Base-by-base conservation (phyloP, 1,140 invertebrate genomes). In the Drosophila yakuba region DNA sequence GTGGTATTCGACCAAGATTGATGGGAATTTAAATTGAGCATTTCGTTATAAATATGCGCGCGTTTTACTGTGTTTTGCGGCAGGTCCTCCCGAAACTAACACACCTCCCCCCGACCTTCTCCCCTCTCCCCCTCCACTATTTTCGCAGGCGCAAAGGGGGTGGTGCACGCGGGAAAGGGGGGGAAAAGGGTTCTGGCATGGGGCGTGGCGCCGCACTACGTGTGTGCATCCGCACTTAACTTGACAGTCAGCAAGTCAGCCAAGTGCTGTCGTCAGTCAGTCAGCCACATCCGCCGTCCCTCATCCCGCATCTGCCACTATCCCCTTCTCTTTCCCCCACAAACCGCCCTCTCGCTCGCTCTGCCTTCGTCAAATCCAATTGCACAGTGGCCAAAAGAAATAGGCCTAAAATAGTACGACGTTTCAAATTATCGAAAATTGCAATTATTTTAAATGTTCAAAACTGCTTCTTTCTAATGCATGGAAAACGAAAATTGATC, bases 1-100 rank as follows among this genome's bases (percentile, higher is more conserved):
- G 75, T 61, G 68, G 80, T 57, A 89, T 79, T 90, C 73, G 60
- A 80, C 86, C 83, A 89, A 84, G 84, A 80, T 89, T 82, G 76
- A 89, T 83, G 84, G 80, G 84, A 89, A 89, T 89, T 89, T 89
- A 88, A 90, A 90, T 90, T 90, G 82, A 83, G 79, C 86, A 91
- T 90, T 90, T 86, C 76, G 88, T 82, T 90, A 88, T 90, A 90
- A 90, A 90, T 90, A 90, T 88, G 75, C 76, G 79, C 86, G 79
- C 86, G 74, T 86, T 86, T 86, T 76, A 90, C 88, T 86, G 68
- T 84, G 69, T 86, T 86, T 82, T 88, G 85, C 80, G 80, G 84
- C 77, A 75, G 68, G 78, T 62, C 64, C 60, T 32, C 15, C 61
- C 63, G 11, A 77, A 77, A 77, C 74, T 77, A 74, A 52, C 14